Evolutionary conservation across 2,113 vertebrate species (phyloP).

Genomic region (Triplophysa rosa): DNA sequence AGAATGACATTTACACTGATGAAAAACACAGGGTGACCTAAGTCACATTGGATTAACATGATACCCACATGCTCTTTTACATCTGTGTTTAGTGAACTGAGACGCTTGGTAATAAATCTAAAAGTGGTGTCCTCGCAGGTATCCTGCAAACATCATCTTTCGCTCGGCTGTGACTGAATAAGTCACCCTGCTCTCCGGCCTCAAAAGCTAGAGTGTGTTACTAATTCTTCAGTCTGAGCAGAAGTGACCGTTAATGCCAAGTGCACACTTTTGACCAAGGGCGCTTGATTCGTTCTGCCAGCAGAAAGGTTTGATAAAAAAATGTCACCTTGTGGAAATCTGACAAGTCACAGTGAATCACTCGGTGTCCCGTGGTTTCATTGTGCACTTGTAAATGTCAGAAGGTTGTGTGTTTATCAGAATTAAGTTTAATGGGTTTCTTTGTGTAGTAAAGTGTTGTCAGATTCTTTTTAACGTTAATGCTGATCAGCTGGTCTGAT

Average conservation of each 20-base stretch:
- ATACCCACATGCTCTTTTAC: slow-evolving; percentile 26
- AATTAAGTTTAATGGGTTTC: neutral
- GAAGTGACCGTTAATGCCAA: slow-evolving; percentile 6
- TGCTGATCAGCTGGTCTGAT: too few species aligned
- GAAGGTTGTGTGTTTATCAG: neutral
- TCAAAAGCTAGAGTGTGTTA: neutral
- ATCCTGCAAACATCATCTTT: slow-evolving; percentile 9
- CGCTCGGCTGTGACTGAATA: neutral
- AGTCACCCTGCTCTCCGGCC: neutral
- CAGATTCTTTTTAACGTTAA: too few species aligned
- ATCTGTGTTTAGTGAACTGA: slow-evolving; percentile 24
- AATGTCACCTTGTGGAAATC: slow-evolving; percentile 36
- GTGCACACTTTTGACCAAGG: slow-evolving; percentile 19
- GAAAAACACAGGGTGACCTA: slow-evolving; percentile 31
- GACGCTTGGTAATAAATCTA: neutral
- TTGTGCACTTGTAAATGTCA: neutral
- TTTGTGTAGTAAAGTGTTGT: neutral
- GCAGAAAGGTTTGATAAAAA: slow-evolving; percentile 31
- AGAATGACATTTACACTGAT: slow-evolving; percentile 39
- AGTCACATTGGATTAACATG: slow-evolving; percentile 36
- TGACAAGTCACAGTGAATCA: slow-evolving; percentile 32
- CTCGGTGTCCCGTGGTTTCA: neutral
- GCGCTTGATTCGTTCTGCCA: slow-evolving; percentile 20
- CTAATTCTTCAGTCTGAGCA: too few species aligned
- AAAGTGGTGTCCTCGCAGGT: neutral